Evolutionary conservation across 2,888 invertebrate genomes (phyloP).

Genomic region (Acronicta aceris): DNA sequence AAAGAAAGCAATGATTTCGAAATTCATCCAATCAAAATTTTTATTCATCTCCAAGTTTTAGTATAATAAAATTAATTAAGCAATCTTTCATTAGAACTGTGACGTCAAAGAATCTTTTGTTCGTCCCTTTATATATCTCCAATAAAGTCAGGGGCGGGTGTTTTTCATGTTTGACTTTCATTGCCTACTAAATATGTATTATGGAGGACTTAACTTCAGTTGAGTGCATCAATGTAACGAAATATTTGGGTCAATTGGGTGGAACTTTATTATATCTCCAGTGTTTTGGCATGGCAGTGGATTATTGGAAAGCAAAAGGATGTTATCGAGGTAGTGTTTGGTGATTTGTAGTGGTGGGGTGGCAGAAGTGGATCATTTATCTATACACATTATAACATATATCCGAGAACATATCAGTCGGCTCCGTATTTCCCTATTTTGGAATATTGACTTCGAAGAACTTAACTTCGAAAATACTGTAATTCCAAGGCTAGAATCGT

Average conservation of each 20-base stretch:
- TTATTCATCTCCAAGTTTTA: conserved; percentile 12
- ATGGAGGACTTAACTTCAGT: background rate
- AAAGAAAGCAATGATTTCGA: background rate
- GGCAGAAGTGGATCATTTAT: no score
- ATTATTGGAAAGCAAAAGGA: background rate
- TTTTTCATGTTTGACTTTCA: conserved; percentile 27
- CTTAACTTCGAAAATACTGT: no score
- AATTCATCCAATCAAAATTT: conserved; percentile 14
- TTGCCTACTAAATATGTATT: conserved; percentile 25
- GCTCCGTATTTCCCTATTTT: no score
- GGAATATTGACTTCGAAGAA: no score
- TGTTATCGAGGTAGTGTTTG: background rate
- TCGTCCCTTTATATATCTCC: background rate
- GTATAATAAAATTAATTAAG: conserved; percentile 27
- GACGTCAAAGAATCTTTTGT: conserved; percentile 20
- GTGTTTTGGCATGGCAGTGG: background rate
- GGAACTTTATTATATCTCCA: background rate
- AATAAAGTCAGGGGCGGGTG: background rate
- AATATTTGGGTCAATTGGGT: conserved; percentile 9
- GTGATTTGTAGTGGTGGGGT: background rate
- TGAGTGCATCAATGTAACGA: conserved; percentile 3
- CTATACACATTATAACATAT: no score
- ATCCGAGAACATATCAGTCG: no score
- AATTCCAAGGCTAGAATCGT: no score
- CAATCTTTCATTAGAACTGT: conserved; percentile 18